phyloP scores from a whole-genome alignment of 37 sponge, comb jelly and placozoan genomes.

The Bolinopsis microptera region DNA sequence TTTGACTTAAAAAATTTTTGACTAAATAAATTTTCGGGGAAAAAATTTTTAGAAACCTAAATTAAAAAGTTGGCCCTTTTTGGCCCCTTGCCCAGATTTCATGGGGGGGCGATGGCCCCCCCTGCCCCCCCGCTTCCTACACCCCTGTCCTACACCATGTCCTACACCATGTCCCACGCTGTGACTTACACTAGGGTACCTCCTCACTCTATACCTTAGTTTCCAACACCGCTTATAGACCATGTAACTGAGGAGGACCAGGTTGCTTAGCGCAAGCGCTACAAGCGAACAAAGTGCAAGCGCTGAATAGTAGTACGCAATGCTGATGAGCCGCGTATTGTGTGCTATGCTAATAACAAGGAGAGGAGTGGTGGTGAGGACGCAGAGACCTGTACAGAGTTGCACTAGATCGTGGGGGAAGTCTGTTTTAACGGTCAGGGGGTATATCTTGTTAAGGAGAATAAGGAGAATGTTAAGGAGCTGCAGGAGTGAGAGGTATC shows the following conservation, averaged over 20 bases:
- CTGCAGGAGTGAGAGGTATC: not conserved
- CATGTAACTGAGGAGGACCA: not conserved
- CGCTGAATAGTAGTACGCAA: not conserved
- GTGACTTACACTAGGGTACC: not conserved
- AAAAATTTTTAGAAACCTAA: too few relatives aligned
- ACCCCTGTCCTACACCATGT: not conserved
- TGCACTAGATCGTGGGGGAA: not conserved
- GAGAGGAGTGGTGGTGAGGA: not conserved
- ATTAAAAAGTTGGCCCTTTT: too few relatives aligned
- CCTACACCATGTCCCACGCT: not conserved
- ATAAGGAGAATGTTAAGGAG: not conserved
- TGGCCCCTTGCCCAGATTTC: too few relatives aligned
- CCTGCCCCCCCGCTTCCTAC: too few relatives aligned
- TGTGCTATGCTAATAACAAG: not conserved
- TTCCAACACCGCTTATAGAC: not conserved
- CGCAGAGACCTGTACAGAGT: not conserved
- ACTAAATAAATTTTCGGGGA: too few relatives aligned
- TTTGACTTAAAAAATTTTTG: too few relatives aligned
- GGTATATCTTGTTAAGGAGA: not conserved
- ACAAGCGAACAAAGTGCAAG: not conserved
- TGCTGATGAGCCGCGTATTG: not conserved
- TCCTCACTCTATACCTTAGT: not conserved
- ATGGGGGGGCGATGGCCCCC: too few relatives aligned
- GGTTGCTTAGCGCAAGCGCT: not conserved
- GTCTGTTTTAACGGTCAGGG: not conserved